These are phyloP conservation scores for Sturnus vulgaris DNA, from an alignment of 2,113 vertebrate genomes.

Conservation along the genomic window DNA sequence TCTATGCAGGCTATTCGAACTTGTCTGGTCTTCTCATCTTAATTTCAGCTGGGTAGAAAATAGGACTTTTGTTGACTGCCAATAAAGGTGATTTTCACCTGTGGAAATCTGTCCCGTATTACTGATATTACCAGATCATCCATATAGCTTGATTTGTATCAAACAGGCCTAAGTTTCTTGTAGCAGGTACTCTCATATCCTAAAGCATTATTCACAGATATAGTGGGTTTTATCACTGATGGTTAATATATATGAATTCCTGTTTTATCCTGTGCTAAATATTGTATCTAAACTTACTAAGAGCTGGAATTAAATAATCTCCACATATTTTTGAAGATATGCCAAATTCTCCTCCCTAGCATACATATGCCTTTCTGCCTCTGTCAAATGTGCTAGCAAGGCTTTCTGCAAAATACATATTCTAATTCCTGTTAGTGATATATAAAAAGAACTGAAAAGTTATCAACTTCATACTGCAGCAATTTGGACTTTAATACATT, in stretches of 20 bases:
- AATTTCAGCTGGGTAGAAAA: not conserved
- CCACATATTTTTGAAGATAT: not conserved
- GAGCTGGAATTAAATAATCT: not conserved
- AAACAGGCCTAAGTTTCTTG: not conserved
- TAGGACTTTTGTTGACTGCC: not conserved
- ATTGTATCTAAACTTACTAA: not conserved
- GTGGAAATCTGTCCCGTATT: not conserved
- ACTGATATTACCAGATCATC: not conserved
- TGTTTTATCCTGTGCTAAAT: not conserved
- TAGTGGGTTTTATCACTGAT: not conserved
- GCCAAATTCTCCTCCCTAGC: not conserved
- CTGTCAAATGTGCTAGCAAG: not conserved
- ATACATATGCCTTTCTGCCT: not conserved
- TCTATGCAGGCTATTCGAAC: not conserved
- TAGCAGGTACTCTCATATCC: not conserved
- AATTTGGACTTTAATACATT: conserved; percentile 19
- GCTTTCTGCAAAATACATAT: not conserved
- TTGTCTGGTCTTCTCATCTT: not conserved
- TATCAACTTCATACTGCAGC: not conserved
- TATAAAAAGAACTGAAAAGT: not conserved
- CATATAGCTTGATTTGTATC: not conserved
- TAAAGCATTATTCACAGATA: not conserved
- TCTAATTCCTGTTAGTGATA: not conserved
- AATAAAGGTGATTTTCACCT: not conserved
- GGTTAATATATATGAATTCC: not conserved